Percentiles rank a stretch among this genome's conserved stretches.
Conservation (phyloP, 2,113 vertebrate genomes). For the Turnix velox region DNA sequence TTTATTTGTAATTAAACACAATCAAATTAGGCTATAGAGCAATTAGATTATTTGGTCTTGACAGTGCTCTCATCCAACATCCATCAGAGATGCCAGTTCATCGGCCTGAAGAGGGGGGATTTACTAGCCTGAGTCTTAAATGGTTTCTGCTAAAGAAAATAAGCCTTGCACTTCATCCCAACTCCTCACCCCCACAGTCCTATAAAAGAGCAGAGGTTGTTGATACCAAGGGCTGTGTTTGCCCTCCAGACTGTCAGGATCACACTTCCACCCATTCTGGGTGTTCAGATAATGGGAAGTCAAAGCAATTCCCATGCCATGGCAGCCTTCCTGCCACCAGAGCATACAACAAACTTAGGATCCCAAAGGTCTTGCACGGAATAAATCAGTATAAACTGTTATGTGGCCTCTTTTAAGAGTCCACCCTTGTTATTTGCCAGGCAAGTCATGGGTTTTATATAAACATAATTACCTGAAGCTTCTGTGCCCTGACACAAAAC, state of each 20-base stretch:
- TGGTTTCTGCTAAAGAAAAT: neutral
- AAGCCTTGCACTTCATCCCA: neutral
- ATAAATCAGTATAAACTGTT: neutral
- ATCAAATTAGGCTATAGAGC: conserved; percentile 15
- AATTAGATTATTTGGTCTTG: conserved; percentile 8
- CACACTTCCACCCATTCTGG: neutral
- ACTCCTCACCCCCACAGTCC: neutral
- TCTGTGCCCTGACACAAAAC: conserved; percentile 16
- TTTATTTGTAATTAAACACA: conserved; percentile 43
- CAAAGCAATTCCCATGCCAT: neutral
- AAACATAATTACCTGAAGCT: conserved; percentile 52
- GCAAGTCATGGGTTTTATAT: neutral
- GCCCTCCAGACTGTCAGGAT: neutral
- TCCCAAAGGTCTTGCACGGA: neutral
- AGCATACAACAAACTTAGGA: neutral
- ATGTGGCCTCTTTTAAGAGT: neutral
- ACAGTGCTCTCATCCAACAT: neutral
- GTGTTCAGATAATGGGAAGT: neutral
- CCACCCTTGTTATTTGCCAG: neutral
- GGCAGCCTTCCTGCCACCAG: rapidly evolving
- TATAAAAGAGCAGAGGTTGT: neutral
- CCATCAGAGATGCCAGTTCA: neutral
- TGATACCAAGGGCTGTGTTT: neutral
- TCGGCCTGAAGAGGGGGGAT: neutral
- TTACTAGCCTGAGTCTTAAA: neutral